These are phyloP conservation scores for Isaurus tuberculatus DNA, from an alignment of 92 coral and sea anemone genomes.

Conservation along the genomic window DNA sequence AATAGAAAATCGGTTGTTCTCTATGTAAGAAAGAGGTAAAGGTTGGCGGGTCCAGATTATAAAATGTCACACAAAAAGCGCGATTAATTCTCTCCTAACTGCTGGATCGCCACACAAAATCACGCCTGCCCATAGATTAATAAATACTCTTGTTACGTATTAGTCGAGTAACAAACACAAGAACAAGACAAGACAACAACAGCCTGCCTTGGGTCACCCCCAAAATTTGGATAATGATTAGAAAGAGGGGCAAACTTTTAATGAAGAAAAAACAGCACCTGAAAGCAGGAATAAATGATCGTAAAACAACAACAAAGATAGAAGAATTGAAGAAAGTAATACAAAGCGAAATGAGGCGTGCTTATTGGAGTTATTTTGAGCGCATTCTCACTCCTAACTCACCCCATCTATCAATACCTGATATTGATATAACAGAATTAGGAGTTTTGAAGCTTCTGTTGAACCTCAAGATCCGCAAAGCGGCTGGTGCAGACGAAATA, in stretches of 20 bases:
- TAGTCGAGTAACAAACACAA: too few relatives aligned
- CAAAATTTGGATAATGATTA: not conserved
- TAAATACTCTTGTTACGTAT: too few relatives aligned
- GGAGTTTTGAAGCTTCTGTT: constrained; percentile 29
- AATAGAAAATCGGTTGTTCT: too few relatives aligned
- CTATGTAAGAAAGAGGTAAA: too few relatives aligned
- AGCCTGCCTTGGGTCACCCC: constrained; percentile 12
- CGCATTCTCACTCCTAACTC: constrained; percentile 28
- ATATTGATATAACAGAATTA: constrained; percentile 26
- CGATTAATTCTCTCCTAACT: too few relatives aligned
- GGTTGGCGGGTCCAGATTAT: too few relatives aligned
- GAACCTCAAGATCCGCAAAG: constrained; percentile 28
- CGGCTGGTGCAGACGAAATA: constrained; percentile 29
- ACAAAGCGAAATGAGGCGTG: constrained; percentile 45
- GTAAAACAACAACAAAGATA: constrained; percentile 13
- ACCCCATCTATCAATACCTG: constrained; percentile 34
- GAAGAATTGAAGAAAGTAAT: constrained; percentile 26
- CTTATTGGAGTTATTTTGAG: constrained; percentile 57
- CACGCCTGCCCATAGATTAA: too few relatives aligned
- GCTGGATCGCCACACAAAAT: too few relatives aligned
- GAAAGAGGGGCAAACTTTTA: constrained; percentile 15
- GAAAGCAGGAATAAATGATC: not conserved
- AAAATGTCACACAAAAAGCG: too few relatives aligned
- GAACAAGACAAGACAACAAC: too few relatives aligned
- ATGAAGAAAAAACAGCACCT: constrained; percentile 1